Percentiles rank a stretch among this genome's conserved stretches.
Evolutionary conservation across 2,888 invertebrate genomes (phyloP).

Genomic region (Andrena bicolor): DNA sequence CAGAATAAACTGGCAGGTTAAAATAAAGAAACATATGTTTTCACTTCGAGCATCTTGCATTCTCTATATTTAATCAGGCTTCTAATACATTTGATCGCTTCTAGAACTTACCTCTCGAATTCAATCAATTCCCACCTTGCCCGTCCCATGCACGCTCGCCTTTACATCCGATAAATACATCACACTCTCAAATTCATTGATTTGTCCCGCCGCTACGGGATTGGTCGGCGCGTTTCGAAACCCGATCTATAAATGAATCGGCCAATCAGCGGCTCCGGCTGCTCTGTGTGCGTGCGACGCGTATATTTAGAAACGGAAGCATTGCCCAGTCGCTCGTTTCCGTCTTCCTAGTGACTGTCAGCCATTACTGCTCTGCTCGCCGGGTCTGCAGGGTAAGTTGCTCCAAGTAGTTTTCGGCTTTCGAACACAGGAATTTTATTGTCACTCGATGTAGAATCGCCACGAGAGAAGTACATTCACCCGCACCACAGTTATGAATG

Average conservation of each 20-base stretch:
- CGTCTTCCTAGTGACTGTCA: slow-evolving; percentile 82
- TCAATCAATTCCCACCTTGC: not conserved
- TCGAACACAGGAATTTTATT: not conserved
- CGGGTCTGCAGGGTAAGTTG: slow-evolving; percentile 77
- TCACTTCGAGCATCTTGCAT: not conserved
- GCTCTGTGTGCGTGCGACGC: slow-evolving; percentile 30
- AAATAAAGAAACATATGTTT: not conserved
- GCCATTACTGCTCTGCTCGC: slow-evolving; percentile 83
- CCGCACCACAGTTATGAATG: not conserved
- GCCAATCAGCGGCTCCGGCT: slow-evolving; percentile 24
- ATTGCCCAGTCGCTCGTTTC: slow-evolving; percentile 80
- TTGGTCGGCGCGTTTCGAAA: slow-evolving; percentile 24
- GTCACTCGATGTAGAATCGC: not conserved
- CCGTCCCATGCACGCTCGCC: slow-evolving; percentile 18
- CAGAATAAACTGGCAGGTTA: not conserved
- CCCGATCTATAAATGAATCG: slow-evolving; percentile 12
- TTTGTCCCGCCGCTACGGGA: slow-evolving; percentile 18
- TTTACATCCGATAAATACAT: slow-evolving; percentile 30
- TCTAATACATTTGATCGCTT: not conserved
- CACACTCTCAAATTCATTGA: slow-evolving; percentile 50
- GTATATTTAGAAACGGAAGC: slow-evolving; percentile 66
- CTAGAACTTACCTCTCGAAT: not conserved
- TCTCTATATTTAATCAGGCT: not conserved
- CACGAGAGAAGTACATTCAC: not conserved
- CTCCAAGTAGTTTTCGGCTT: not conserved